Evolutionary conservation across 2,888 invertebrate species (phyloP).

Genomic region (Hydriomena furcata): DNA sequence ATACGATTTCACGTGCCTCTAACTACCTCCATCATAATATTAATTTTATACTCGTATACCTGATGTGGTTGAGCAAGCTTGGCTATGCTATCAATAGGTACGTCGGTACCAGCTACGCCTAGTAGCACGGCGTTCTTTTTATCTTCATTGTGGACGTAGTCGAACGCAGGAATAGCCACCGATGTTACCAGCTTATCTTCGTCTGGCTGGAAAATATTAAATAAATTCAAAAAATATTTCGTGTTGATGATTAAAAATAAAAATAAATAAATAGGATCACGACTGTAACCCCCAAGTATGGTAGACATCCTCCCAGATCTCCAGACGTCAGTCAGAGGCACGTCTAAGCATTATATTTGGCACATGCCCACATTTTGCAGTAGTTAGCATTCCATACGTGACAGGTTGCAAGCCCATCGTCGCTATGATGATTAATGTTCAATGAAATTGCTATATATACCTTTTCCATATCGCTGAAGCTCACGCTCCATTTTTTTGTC

Average conservation of each 20-base stretch:
- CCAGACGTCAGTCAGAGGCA: too few relatives aligned
- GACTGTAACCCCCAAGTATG: too few relatives aligned
- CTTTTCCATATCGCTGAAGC: constrained; percentile 62
- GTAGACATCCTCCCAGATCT: too few relatives aligned
- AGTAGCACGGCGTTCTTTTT: constrained; percentile 89
- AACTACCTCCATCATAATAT: too few relatives aligned
- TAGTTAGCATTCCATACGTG: too few relatives aligned
- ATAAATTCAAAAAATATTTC: neutral
- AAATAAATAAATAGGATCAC: too few relatives aligned
- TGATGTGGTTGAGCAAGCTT: constrained; percentile 95
- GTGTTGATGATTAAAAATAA: neutral
- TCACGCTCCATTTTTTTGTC: constrained; percentile 64
- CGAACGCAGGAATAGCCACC: constrained; percentile 96
- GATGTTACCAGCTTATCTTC: constrained; percentile 91
- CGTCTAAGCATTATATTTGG: too few relatives aligned
- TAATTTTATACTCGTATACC: too few relatives aligned
- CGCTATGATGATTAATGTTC: too few relatives aligned
- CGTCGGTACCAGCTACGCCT: constrained; percentile 98
- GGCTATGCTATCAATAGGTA: constrained; percentile 95
- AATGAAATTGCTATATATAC: constrained; percentile 35
- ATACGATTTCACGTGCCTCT: too few relatives aligned
- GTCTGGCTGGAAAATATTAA: constrained; percentile 58
- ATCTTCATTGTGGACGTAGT: constrained; percentile 86
- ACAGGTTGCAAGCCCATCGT: too few relatives aligned
- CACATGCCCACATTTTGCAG: too few relatives aligned